Percentiles rank a stretch among this genome's conserved stretches.
phyloP scores from a whole-genome alignment of 2,888 invertebrate species.

The Masnerella sp. region DNA sequence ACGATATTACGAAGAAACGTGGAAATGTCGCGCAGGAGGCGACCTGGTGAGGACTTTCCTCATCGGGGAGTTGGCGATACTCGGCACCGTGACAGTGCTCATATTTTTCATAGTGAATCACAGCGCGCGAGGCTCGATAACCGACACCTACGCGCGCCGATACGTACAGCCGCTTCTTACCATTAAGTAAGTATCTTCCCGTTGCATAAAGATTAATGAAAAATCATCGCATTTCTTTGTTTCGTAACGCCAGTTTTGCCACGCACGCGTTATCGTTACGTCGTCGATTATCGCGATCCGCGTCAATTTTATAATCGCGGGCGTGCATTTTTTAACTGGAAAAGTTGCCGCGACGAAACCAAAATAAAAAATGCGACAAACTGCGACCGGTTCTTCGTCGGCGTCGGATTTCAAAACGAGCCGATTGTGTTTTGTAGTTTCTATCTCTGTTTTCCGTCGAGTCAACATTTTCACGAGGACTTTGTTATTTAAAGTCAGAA shows the following conservation, averaged over 20 bases:
- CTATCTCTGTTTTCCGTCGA: too few relatives aligned
- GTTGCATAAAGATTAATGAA: conserved; percentile 36
- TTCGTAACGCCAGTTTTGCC: conserved; percentile 16
- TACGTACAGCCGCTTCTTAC: conserved; percentile 86
- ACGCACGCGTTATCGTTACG: too few relatives aligned
- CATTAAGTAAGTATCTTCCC: conserved; percentile 80
- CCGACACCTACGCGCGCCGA: conserved; percentile 84
- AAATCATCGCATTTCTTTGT: conserved; percentile 42
- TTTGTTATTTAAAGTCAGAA: too few relatives aligned
- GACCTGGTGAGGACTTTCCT: conserved; percentile 85
- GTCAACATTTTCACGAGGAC: too few relatives aligned
- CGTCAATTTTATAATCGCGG: too few relatives aligned
- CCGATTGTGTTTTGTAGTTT: too few relatives aligned
- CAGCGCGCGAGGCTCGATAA: conserved; percentile 88
- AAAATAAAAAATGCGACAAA: too few relatives aligned
- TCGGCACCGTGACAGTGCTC: conserved; percentile 82
- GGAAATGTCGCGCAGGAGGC: conserved; percentile 85
- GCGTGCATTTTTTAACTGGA: too few relatives aligned
- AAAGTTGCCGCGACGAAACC: too few relatives aligned
- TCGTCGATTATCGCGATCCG: too few relatives aligned
- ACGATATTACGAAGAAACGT: conserved; percentile 83
- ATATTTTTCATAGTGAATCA: conserved; percentile 84
- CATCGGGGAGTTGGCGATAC: conserved; percentile 83
- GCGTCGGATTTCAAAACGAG: too few relatives aligned
- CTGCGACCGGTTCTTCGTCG: too few relatives aligned